A percentile compares a stretch with the other conserved stretches of the same genome.
phyloP scores from a whole-genome alignment of 1,140 invertebrate genomes.

The Drosophila lini region DNA sequence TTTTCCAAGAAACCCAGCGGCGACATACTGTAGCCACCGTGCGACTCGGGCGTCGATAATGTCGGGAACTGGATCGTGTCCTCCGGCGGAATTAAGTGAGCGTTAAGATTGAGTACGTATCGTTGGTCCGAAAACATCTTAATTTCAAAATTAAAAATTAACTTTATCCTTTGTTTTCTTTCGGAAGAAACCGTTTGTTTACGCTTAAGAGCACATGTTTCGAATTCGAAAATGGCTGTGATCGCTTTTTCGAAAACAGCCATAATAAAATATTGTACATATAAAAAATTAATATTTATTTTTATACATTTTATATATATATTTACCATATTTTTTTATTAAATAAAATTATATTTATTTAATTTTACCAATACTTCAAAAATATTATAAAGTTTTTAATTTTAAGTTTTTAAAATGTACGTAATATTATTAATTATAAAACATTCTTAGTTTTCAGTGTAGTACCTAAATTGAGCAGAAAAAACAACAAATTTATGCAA shows the following conservation, averaged over 20 bases:
- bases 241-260: too few relatives aligned
- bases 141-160: background rate
- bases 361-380: too few relatives aligned
- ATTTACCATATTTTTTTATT: too few relatives aligned
- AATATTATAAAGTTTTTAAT: too few relatives aligned
- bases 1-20: slow-evolving; percentile 33
- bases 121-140: background rate
- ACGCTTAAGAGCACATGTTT: background rate
- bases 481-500: slow-evolving; percentile 13
- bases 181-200: slow-evolving; percentile 10
- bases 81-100: background rate
- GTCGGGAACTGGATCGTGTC: slow-evolving; percentile 27
- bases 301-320: too few relatives aligned
- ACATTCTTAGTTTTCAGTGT: background rate
- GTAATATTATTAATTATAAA: background rate
- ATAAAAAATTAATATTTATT: too few relatives aligned
- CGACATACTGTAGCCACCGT: slow-evolving; percentile 49
- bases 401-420: too few relatives aligned
- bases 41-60: slow-evolving; percentile 4
- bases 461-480: too few relatives aligned
- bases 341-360: too few relatives aligned
- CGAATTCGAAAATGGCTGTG: too few relatives aligned
- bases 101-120: slow-evolving; percentile 14
- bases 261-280: too few relatives aligned
- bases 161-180: background rate